phyloP scores from a whole-genome alignment of 2,888 invertebrate species.

The Phaonia tiefii region DNA sequence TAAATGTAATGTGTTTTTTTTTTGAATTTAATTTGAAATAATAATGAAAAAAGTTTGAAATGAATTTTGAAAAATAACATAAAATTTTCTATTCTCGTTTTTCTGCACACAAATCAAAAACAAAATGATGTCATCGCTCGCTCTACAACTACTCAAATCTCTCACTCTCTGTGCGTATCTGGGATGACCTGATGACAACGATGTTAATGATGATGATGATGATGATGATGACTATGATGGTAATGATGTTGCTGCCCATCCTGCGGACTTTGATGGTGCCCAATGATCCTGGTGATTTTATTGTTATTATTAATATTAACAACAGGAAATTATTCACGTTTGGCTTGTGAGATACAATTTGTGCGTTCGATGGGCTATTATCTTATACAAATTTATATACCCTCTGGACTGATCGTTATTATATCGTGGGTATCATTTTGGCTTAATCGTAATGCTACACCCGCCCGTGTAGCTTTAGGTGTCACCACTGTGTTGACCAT shows the following conservation, averaged over 20 bases:
- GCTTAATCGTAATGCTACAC: slow-evolving; percentile 97
- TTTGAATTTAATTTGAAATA: too few species aligned
- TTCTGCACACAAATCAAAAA: background rate
- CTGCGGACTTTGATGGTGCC: slow-evolving; percentile 29
- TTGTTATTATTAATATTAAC: slow-evolving; percentile 39
- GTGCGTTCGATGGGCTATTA: slow-evolving; percentile 99
- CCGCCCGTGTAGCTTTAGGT: slow-evolving; percentile 95
- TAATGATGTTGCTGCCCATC: too few species aligned
- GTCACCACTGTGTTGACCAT: slow-evolving; percentile 98
- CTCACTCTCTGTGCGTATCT: slow-evolving; percentile 39
- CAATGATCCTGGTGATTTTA: too few species aligned
- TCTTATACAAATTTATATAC: slow-evolving; percentile 98
- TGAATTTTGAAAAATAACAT: slow-evolving; percentile 32
- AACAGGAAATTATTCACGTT: slow-evolving; percentile 96
- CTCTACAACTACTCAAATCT: too few species aligned
- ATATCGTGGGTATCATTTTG: slow-evolving; percentile 99
- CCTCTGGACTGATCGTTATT: slow-evolving; percentile 97
- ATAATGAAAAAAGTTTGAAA: background rate
- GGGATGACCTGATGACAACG: slow-evolving; percentile 11
- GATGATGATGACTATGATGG: too few species aligned
- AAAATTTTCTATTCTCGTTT: slow-evolving; percentile 32
- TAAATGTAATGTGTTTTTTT: background rate
- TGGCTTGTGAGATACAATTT: slow-evolving; percentile 98
- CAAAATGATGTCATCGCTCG: too few species aligned
- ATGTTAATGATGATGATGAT: background rate